Evolutionary conservation across 2,113 vertebrate species (phyloP), one percentile per base, ranked within the genome.

Genomic region (Nansenia antarctica): DNA sequence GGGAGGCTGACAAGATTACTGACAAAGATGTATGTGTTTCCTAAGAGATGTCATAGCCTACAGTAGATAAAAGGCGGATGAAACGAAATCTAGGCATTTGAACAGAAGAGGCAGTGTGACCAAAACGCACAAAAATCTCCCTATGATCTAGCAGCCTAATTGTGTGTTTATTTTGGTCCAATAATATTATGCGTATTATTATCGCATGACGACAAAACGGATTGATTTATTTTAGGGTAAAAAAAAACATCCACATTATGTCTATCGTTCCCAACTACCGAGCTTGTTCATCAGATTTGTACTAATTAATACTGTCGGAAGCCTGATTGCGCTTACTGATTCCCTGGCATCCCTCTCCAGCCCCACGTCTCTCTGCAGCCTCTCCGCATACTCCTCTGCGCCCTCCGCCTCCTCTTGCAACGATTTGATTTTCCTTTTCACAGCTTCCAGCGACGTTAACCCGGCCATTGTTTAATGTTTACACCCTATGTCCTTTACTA

Each of bases 401-500:
- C 60, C 66, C 31, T 96, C 95, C 62, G 95, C 94, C 89, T 96
- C 94, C 77, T 96, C 93, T 76, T 98, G 96, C 84, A 98, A 69
- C 72, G 93, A 93, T 69, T 94, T 94, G 60, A 98, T 98, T 89
- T 98, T 98, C 82, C 95, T 93, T 71, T 94, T 94, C 66, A 98
- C 95, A 22, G 95, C 95, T 86, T 98, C 95, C 75, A 98, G 81
- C 35, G 95, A 95, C 85, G 93, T 94, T 69, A 92, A 89, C 63
- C 92, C 94, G 73, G 95, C 92, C 95, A 98, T 96, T 39, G n/a
- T 72, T 59, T 67, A 20, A 34, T 35, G 32, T 49, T 49, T 49
- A 20, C 3, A 18, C 9, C 5, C 18, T 60, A 34, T 60, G 4
- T 34, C n/a, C 14, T 60, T 18, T 1, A n/a, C 18, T 24, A 60